Percentiles rank a stretch among this genome's conserved stretches.
Conservation (phyloP, 92 coral and sea anemone species). For the Ricordea florida region DNA sequence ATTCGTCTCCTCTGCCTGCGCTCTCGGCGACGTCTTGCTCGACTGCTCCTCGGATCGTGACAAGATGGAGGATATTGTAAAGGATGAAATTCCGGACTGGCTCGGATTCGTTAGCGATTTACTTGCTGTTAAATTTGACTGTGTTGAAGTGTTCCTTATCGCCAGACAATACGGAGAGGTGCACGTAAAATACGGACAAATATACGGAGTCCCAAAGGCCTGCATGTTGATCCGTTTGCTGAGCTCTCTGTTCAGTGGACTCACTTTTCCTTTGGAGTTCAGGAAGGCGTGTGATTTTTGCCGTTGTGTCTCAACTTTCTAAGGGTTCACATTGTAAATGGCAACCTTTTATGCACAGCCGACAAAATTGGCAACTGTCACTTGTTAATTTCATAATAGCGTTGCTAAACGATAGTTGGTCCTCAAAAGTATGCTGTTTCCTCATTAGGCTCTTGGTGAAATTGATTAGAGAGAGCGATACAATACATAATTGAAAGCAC, state of each 20-base stretch:
- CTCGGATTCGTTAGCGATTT: constrained; percentile 45
- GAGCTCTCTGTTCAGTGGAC: background rate
- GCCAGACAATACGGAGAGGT: constrained; percentile 80
- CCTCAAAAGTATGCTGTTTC: constrained; percentile 81
- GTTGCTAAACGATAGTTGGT: constrained; percentile 87
- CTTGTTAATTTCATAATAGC: constrained; percentile 75
- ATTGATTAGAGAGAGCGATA: constrained; percentile 82
- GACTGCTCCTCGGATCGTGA: constrained; percentile 73
- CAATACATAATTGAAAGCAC: constrained; percentile 75
- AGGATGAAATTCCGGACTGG: constrained; percentile 54
- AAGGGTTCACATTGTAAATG: constrained; percentile 4
- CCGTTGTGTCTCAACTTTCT: constrained; percentile 11
- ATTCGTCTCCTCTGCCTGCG: constrained; percentile 12
- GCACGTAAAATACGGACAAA: constrained; percentile 71
- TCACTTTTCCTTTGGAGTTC: background rate
- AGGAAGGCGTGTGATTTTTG: background rate
- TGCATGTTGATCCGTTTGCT: constrained; percentile 48
- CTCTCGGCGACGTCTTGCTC: background rate
- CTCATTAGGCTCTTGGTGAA: constrained; percentile 77
- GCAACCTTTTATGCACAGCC: constrained; percentile 67
- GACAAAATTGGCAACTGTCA: constrained; percentile 68
- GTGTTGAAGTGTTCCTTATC: constrained; percentile 21
- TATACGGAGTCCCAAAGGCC: constrained; percentile 60
- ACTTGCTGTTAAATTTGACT: constrained; percentile 27
- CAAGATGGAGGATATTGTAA: constrained; percentile 82